A percentile compares a stretch with the other conserved stretches of the same genome.
Conservation (phyloP, 2,797 vertebrate genomes). For the Rhodeus uyekii region DNA sequence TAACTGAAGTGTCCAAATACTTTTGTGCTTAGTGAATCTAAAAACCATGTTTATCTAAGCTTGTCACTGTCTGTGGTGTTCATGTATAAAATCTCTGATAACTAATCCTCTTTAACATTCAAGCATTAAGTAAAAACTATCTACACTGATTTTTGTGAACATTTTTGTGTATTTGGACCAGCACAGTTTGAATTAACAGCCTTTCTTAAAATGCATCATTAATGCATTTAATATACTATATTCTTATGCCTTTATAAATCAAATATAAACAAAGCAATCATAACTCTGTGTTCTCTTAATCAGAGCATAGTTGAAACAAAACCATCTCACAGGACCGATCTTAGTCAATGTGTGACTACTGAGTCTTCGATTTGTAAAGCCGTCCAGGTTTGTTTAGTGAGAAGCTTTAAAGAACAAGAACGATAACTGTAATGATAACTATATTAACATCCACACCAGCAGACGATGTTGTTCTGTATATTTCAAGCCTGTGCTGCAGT, state of each 20-base stretch:
- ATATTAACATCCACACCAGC: not conserved
- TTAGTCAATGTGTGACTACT: not conserved
- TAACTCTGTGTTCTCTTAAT: not conserved
- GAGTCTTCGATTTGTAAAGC: not conserved
- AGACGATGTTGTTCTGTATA: not conserved
- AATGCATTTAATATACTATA: not conserved
- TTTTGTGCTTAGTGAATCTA: not conserved
- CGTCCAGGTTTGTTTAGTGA: not conserved
- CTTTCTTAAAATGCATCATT: not conserved
- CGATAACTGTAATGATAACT: not conserved
- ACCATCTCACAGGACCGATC: not conserved
- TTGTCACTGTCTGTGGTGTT: not conserved
- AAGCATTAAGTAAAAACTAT: constrained; percentile 68
- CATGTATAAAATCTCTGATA: constrained; percentile 50
- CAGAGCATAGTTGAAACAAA: not conserved
- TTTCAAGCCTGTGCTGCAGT: not conserved
- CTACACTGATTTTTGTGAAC: constrained; percentile 29
- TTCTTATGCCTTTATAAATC: not conserved
- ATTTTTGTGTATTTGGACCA: not conserved
- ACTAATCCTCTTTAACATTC: constrained; percentile 65
- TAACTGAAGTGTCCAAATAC: not conserved
- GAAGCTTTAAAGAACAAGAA: not conserved
- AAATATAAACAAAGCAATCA: not conserved
- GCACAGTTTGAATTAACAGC: not conserved
- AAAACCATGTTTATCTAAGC: constrained; percentile 4